These are phyloP conservation scores for Pangasius krempfi DNA, from an alignment of 2,797 vertebrate genomes.

Conservation along the genomic window DNA sequence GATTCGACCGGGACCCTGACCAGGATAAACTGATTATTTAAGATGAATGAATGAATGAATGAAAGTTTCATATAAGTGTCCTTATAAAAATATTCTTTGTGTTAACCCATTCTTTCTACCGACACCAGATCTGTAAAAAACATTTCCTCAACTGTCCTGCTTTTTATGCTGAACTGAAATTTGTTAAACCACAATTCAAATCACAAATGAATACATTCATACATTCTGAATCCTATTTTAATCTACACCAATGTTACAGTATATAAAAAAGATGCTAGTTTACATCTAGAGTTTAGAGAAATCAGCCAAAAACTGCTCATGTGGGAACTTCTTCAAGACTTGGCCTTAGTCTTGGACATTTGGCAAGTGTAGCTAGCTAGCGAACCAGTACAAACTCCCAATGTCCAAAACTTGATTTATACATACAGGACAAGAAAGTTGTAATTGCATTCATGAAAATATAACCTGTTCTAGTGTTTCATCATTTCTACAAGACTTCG, in stretches of 20 bases:
- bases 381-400: neutral
- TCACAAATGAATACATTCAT: neutral
- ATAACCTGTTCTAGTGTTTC: neutral
- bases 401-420: neutral
- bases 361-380: neutral
- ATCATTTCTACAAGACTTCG: neutral
- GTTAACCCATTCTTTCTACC: neutral
- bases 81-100: neutral
- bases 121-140: neutral
- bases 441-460: neutral
- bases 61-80: neutral
- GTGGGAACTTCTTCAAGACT: neutral
- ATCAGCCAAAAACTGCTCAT: neutral
- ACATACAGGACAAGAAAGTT: neutral
- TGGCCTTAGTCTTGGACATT: neutral
- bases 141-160: neutral
- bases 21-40: neutral
- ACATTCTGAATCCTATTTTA: neutral
- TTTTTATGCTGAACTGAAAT: neutral
- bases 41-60: neutral
- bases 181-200: neutral
- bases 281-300: neutral
- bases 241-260: neutral
- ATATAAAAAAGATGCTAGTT: neutral
- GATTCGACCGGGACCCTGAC: neutral